phyloP scores from a whole-genome alignment of 2,113 vertebrate species.

The Natator depressus region DNA sequence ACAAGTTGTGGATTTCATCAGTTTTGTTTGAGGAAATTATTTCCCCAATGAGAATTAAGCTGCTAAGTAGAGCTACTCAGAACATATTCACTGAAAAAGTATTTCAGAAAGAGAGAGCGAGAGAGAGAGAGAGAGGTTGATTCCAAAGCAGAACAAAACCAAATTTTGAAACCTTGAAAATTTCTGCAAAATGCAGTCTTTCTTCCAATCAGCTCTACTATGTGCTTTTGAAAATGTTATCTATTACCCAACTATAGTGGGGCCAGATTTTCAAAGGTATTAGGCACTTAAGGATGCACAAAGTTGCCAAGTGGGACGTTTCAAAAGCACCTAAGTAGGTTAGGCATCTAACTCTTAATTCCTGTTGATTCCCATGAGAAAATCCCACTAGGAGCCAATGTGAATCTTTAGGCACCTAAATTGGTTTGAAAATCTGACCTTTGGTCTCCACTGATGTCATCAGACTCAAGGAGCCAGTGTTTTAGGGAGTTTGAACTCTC shows the following conservation, averaged over 20 bases:
- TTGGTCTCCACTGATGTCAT: background rate
- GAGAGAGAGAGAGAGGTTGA: background rate
- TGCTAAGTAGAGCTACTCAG: background rate
- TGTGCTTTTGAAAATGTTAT: background rate
- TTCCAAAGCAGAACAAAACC: background rate
- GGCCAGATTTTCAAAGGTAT: background rate
- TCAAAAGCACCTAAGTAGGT: background rate
- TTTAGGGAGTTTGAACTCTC: background rate
- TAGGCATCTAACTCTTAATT: too few relatives aligned
- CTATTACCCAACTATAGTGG: background rate
- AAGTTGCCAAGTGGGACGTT: background rate
- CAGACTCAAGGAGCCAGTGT: background rate
- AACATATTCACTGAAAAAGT: background rate
- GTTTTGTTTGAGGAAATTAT: background rate
- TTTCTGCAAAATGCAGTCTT: background rate
- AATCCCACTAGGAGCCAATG: too few relatives aligned
- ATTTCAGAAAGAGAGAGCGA: background rate
- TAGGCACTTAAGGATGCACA: background rate
- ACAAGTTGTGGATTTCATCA: too few relatives aligned
- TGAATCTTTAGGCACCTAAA: background rate
- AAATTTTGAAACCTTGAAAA: background rate
- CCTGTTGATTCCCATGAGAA: too few relatives aligned
- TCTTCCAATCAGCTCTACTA: background rate
- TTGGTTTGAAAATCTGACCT: background rate
- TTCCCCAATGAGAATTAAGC: background rate